phyloP scores from a whole-genome alignment of 2,888 invertebrate species.

The Tridacna gigas region DNA sequence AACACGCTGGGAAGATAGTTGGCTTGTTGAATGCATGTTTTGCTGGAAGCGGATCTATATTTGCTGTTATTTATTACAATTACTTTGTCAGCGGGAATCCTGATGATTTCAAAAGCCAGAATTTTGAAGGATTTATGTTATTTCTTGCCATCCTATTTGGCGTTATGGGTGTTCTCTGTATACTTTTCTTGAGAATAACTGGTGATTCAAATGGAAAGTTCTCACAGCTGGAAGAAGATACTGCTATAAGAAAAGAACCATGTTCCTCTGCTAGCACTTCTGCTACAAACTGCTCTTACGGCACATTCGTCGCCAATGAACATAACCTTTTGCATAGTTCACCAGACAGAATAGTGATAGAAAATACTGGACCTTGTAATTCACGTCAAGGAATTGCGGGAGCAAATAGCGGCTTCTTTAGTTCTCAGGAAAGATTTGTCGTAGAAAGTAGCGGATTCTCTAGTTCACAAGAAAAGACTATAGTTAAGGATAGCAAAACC shows the following conservation, averaged over 20 bases:
- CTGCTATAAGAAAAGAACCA: not conserved
- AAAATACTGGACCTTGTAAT: no score
- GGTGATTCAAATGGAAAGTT: not conserved
- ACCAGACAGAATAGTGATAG: no score
- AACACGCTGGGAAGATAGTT: conserved; percentile 68
- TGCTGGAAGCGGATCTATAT: conserved; percentile 71
- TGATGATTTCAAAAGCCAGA: conserved; percentile 41
- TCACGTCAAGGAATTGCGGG: no score
- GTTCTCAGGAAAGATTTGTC: not conserved
- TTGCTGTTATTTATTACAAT: conserved; percentile 65
- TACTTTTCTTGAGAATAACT: conserved; percentile 56
- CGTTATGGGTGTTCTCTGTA: conserved; percentile 62
- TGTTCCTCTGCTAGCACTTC: not conserved
- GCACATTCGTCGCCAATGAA: no score
- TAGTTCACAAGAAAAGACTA: not conserved
- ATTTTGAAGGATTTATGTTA: conserved; percentile 68
- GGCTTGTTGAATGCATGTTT: conserved; percentile 70
- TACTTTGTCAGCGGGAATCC: conserved; percentile 55
- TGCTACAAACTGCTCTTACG: not conserved
- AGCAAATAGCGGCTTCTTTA: no score
- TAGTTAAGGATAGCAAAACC: not conserved
- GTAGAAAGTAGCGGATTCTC: not conserved
- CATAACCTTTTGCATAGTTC: not conserved
- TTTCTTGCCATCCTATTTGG: conserved; percentile 66
- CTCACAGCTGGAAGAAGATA: not conserved